Evolutionary conservation across 2,888 invertebrate genomes (phyloP).

Genomic region (Branchellion lobata): DNA sequence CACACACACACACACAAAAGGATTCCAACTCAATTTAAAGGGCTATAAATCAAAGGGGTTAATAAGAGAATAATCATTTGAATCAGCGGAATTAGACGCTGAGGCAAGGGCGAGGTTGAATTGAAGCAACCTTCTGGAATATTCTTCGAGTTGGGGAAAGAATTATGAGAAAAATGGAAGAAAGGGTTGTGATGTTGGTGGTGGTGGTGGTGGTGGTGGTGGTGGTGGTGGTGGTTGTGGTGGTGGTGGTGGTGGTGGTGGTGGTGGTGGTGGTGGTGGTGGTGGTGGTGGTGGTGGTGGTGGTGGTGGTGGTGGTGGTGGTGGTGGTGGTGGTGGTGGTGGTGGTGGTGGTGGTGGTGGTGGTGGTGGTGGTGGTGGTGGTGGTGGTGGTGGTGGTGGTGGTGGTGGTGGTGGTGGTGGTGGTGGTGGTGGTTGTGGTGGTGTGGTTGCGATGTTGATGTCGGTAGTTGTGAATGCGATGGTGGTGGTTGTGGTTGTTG

Average conservation of each 20-base stretch:
- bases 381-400: slow-evolving; percentile 38
- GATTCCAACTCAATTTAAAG: no score
- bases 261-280: slow-evolving; percentile 36
- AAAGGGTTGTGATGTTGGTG: no score
- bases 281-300: slow-evolving; percentile 32
- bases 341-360: slow-evolving; percentile 32
- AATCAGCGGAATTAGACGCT: no score
- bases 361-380: slow-evolving; percentile 21
- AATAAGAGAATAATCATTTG: no score
- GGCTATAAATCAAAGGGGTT: no score
- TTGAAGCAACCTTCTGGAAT: no score
- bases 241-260: slow-evolving; percentile 41
- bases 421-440: not conserved
- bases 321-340: slow-evolving; percentile 41
- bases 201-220: no score
- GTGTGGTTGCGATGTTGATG: not conserved
- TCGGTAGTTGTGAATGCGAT: not conserved
- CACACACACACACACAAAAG: no score
- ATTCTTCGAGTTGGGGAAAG: no score
- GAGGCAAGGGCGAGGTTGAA: no score
- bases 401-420: slow-evolving; percentile 32
- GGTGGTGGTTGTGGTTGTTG: not conserved
- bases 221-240: no score
- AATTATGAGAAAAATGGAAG: no score
- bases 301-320: slow-evolving; percentile 31